Evolutionary conservation across 2,888 invertebrate species (phyloP).

Genomic region (Drosophila barbarae): DNA sequence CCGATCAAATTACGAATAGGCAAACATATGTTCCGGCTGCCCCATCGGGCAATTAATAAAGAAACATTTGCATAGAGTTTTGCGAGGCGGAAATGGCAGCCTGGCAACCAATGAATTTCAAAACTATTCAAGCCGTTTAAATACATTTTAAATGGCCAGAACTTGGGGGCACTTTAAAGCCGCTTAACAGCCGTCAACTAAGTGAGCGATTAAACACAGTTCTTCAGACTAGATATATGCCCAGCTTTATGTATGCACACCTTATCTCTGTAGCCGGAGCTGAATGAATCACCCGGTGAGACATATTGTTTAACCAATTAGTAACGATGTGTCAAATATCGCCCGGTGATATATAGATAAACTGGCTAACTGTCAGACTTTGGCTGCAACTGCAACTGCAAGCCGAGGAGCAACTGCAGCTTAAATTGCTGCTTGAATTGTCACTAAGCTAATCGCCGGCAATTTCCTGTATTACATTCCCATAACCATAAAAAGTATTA

Average conservation of each 20-base stretch:
- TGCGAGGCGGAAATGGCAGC: slow-evolving; percentile 46
- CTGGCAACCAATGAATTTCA: slow-evolving; percentile 7
- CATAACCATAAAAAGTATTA: slow-evolving; percentile 39
- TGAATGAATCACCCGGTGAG: slow-evolving; percentile 54
- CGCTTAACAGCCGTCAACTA: slow-evolving; percentile 25
- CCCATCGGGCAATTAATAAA: slow-evolving; percentile 47
- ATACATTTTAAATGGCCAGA: not conserved
- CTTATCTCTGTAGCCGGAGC: slow-evolving; percentile 20
- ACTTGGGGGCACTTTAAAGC: slow-evolving; percentile 15
- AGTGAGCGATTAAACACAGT: slow-evolving; percentile 39
- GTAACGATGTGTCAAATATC: slow-evolving; percentile 65
- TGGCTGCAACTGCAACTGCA: slow-evolving; percentile 22
- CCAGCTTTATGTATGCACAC: slow-evolving; percentile 1
- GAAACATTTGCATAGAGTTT: slow-evolving; percentile 57
- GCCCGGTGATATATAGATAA: slow-evolving; percentile 34
- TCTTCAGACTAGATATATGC: slow-evolving; percentile 3
- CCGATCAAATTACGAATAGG: slow-evolving; percentile 47
- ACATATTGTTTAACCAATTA: slow-evolving; percentile 64
- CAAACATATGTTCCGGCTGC: slow-evolving; percentile 52
- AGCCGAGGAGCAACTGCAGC: slow-evolving; percentile 1
- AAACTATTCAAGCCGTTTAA: slow-evolving; percentile 4
- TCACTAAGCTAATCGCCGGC: slow-evolving; percentile 46
- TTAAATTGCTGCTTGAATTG: slow-evolving; percentile 35
- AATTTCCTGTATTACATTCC: slow-evolving; percentile 45
- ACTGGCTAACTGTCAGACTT: slow-evolving; percentile 27